Base-by-base conservation (phyloP, 2,888 invertebrate species). In the Hydropsyche betteni region DNA sequence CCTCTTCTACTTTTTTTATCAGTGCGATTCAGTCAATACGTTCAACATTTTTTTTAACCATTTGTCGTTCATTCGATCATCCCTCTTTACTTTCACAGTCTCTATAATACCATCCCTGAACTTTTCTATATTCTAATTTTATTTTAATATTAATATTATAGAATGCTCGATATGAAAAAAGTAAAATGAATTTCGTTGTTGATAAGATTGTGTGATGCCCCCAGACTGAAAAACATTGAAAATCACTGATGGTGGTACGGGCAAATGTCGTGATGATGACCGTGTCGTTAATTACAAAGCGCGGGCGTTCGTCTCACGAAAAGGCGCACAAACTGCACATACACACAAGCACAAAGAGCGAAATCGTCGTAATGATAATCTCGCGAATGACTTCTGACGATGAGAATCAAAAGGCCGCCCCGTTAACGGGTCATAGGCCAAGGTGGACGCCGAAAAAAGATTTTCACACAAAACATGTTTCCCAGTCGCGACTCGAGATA, bases 261-360 rank as follows among this genome's bases (percentile, higher is more conserved):
- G 51, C 52, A 44, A 75, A 51, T 77, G 77, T 77, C 77, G 74
- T 75, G 75, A 74, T 74, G 77, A 70, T 76, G 75, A 69, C 73
- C 74, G 68, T 44, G 38, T 52, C 75, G 75, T 77, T 77, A 77
- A 77, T 77, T 75, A 75, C 74, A 64, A 74, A 70, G 36, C 74
- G 68, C 73, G 8, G 74, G 55, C 76, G 64, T 55, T 55, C 55
- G 55, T 68, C 71, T 71, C 76, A 74, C 76, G 76, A 69, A 70
- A 76, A 8, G 33, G 44, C 44, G 10, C 44, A 44, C 44, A 44
- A 8, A 44, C 6, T 10, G 10, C 44, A 44, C 44, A 44, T 44
- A 44, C 44, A 44, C 44, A 6, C 53, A 61, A 51, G 52, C 16
- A 51, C 34, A 44, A 10, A 44, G 7, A 14, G 55, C 50, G 34